phyloP scores from a whole-genome alignment of 2,888 invertebrate species.

The Dastarcus helophoroides region DNA sequence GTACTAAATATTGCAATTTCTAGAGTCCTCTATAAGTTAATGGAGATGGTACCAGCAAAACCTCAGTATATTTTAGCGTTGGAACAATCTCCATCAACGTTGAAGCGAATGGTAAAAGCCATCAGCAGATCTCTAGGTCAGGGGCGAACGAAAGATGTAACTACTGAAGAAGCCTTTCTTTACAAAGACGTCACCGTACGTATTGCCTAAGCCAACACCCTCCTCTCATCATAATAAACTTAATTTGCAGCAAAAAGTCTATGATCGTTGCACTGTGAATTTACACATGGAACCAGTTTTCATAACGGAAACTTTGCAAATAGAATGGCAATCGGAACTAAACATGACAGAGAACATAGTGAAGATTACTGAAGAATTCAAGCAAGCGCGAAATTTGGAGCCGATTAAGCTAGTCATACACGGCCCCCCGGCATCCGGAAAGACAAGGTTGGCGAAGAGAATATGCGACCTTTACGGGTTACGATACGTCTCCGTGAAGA shows the following conservation, averaged over 20 bases:
- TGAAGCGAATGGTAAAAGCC: slow-evolving; percentile 44
- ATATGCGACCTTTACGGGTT: slow-evolving; percentile 47
- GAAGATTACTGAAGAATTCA: slow-evolving; percentile 30
- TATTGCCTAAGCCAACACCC: not conserved
- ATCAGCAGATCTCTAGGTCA: slow-evolving; percentile 43
- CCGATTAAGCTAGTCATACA: slow-evolving; percentile 49
- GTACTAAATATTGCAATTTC: slow-evolving; percentile 23
- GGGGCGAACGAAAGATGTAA: slow-evolving; percentile 44
- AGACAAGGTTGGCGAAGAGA: slow-evolving; percentile 46
- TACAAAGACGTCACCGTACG: slow-evolving; percentile 40
- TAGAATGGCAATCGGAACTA: slow-evolving; percentile 44
- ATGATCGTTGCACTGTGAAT: slow-evolving; percentile 46
- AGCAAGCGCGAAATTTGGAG: slow-evolving; percentile 40
- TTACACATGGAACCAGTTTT: slow-evolving; percentile 48
- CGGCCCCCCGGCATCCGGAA: slow-evolving; percentile 56
- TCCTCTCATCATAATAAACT: not conserved
- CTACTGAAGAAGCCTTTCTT: slow-evolving; percentile 46
- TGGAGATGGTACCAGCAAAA: slow-evolving; percentile 42
- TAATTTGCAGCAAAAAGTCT: slow-evolving; percentile 42
- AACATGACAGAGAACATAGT: slow-evolving; percentile 41
- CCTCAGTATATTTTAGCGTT: slow-evolving; percentile 52
- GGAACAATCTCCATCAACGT: slow-evolving; percentile 46
- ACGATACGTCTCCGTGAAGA: slow-evolving; percentile 44
- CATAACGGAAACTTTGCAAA: slow-evolving; percentile 38
- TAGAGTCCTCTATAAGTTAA: slow-evolving; percentile 25